These are phyloP conservation scores for Cardinalis cardinalis DNA, from an alignment of 2,113 vertebrate genomes.

Conservation along the genomic window DNA sequence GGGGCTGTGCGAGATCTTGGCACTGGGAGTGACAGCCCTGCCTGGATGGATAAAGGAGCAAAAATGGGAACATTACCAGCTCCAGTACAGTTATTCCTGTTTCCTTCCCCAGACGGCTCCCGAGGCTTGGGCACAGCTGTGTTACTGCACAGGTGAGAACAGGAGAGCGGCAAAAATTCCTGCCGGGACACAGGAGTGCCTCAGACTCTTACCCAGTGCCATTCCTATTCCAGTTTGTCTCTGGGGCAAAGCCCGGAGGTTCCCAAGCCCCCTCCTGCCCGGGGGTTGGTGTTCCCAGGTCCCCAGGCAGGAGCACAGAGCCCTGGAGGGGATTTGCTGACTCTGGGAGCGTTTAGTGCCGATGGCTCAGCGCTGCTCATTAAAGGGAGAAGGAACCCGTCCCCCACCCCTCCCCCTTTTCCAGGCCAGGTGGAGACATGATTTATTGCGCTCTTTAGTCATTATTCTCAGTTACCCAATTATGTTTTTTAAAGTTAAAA, in stretches of 20 bases:
- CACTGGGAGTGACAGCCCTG: background rate
- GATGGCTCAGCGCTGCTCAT: background rate
- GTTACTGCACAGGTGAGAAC: background rate
- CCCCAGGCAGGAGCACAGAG: rapidly evolving
- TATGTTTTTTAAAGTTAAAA: conserved; percentile 53
- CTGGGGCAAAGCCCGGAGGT: background rate
- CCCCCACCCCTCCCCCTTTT: background rate
- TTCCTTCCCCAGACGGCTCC: background rate
- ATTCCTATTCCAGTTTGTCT: background rate
- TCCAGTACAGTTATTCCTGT: background rate
- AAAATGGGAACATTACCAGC: background rate
- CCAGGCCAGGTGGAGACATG: conserved; percentile 63
- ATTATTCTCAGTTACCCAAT: conserved; percentile 70
- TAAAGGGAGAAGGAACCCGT: conserved; percentile 23
- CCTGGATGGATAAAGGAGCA: background rate
- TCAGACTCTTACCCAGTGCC: background rate
- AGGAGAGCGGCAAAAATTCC: background rate
- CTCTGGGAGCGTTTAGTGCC: background rate
- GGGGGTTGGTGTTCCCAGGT: rapidly evolving
- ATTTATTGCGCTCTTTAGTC: conserved; percentile 63
- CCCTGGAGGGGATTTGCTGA: conserved; percentile 34
- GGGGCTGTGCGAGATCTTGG: rapidly evolving
- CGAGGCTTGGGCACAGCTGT: rapidly evolving
- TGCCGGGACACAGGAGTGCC: background rate
- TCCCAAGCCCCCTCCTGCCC: background rate